A percentile compares a stretch with the other conserved stretches of the same genome.
phyloP scores from a whole-genome alignment of 2,797 vertebrate species.

The Orientallactaga sibirica region DNA sequence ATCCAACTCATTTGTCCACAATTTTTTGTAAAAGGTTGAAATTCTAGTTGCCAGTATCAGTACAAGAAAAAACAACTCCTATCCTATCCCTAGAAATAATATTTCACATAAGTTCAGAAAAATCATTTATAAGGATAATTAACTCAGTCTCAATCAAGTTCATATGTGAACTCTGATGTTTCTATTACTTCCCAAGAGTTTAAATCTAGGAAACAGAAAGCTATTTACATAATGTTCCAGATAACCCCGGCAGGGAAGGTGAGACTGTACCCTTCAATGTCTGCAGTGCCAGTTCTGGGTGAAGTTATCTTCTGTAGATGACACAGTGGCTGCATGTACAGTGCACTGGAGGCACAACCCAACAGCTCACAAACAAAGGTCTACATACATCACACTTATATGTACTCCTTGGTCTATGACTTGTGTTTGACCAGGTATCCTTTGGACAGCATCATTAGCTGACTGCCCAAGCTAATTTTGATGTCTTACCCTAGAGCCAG shows the following conservation, averaged over 20 bases:
- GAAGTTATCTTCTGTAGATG: not conserved
- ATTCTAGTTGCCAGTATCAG: not conserved
- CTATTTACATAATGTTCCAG: not conserved
- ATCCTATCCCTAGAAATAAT: not conserved
- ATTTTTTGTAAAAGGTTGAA: not conserved
- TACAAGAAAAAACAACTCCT: not conserved
- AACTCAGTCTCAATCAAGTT: not conserved
- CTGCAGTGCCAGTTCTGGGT: fast-evolving
- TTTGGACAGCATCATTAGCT: not conserved
- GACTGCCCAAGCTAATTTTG: not conserved
- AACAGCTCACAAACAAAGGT: not conserved
- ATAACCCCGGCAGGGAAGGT: fast-evolving
- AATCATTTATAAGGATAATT: not conserved
- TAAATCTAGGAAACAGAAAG: not conserved
- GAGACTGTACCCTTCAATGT: no score
- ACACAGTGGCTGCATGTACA: fast-evolving
- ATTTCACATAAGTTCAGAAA: not conserved
- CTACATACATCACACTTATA: fast-evolving
- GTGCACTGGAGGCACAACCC: not conserved
- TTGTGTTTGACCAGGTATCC: not conserved
- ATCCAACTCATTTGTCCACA: not conserved
- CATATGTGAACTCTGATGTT: not conserved
- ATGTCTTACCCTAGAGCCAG: not conserved
- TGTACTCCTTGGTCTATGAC: not conserved
- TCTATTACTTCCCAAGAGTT: no score